Base-by-base conservation (phyloP, 2,888 invertebrate species). In the Rhamnusium bicolor region DNA sequence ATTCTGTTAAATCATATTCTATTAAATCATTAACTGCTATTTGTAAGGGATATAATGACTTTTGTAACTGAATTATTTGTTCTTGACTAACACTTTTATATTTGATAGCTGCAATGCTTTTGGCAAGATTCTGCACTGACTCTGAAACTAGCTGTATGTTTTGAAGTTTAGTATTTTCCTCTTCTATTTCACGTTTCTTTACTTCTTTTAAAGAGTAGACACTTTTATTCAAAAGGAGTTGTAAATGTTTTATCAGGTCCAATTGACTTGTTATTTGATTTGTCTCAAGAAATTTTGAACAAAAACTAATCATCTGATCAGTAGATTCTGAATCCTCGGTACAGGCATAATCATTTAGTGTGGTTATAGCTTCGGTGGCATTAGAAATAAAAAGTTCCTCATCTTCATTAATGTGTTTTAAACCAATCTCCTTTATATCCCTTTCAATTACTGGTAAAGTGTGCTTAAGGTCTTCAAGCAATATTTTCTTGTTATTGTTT, bases 21-120 rank as follows among this genome's bases (percentile, higher is more conserved):
- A 84, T 81, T 51, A 88, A 80, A 78, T 87, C 87, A 53, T 87
- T 86, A 1, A 85, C 77, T 1, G 82, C 78, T 60, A 82, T 86
- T 81, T 88, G 87, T n/a, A 88, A 65, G 1, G 81, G 79, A 73
- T 85, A 82, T 12, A 87, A 76, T 8, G 83, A 81, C 69, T 85
- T 85, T 76, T 88, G 87, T 1, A 87, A 74, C 8, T 81, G 73
- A 21, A 84, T 71, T 6, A 86, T 77, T 32, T 78, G 72, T 12
- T 80, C 73, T 70, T 82, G 84, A 56, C 85, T 77, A 1, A 87
- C 79, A 49, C 78, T 79, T 60, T 80, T 74, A 69, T 82, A 84
- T 81, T 84, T 86, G 7, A 87, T 84, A 6, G 81, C 73, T 7
- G 87, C 85, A n/a, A 87, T 73, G 62, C 81, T 83, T 81, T 82